These are phyloP conservation scores for Brachirus orientalis DNA, from an alignment of 2,113 vertebrate species.

Conservation along the genomic window DNA sequence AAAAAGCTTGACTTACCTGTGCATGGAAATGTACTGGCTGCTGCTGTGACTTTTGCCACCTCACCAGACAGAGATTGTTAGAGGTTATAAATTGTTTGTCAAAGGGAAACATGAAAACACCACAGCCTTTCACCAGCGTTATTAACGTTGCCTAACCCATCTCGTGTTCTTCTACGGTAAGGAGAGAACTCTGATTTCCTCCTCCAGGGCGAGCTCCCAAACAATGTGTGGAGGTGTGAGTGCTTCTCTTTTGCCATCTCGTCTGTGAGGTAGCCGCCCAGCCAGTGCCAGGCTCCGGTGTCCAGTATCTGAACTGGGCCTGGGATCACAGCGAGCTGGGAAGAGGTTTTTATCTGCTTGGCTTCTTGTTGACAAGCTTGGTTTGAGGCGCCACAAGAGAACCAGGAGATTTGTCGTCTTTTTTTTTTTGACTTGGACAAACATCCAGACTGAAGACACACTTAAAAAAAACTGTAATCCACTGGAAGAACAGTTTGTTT, in stretches of 20 bases:
- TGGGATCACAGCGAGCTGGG: conserved; percentile 58
- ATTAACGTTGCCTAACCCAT: conserved; percentile 27
- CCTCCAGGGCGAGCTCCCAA: conserved; percentile 53
- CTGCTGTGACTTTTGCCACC: no score
- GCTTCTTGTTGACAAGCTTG: conserved; percentile 52
- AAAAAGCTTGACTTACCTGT: no score
- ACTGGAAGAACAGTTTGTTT: neutral
- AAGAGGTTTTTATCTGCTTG: conserved; percentile 40
- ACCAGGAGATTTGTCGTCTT: conserved; percentile 27
- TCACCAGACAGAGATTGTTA: neutral
- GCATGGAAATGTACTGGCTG: no score
- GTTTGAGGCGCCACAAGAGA: conserved; percentile 47
- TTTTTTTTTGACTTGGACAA: neutral
- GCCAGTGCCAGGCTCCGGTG: conserved; percentile 49
- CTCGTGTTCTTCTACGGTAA: conserved; percentile 42
- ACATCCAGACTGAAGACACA: conserved; percentile 2
- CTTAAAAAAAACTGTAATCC: conserved; percentile 5
- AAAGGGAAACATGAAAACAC: conserved; percentile 1
- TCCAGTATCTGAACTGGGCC: conserved; percentile 60
- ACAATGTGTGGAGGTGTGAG: conserved; percentile 60
- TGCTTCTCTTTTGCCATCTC: conserved; percentile 12
- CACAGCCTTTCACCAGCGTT: conserved; percentile 4
- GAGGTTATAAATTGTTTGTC: neutral
- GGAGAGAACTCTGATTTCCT: conserved; percentile 48
- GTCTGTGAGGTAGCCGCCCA: conserved; percentile 51